Base-by-base conservation (phyloP, 2,113 vertebrate species). In the Trachemys scripta region DNA sequence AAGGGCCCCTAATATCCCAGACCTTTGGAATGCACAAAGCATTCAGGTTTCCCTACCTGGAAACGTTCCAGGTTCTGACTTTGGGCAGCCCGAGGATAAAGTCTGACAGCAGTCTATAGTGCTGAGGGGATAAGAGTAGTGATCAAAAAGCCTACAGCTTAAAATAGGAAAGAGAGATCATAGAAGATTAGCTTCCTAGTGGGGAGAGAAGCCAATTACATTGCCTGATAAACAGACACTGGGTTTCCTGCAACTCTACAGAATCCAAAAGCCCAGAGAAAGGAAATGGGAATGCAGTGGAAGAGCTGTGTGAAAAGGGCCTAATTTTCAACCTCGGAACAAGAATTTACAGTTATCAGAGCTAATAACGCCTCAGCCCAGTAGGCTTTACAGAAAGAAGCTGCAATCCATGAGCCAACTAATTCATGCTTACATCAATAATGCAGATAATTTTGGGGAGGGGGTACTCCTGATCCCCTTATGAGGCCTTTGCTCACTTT, bases 51-150 rank as follows among this genome's bases (percentile, higher is more conserved):
- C 91, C 90, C 83, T 94, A 79, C 57, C 79, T 97, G 95, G 93
- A 92, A 93, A 94, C 93, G 94, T 96, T 97, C 96, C 93, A 96
- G 95, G 82, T 92, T 91, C 47, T 9, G 81, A 92, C 96, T 97
- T 97, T 92, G 47, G n/a, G 75, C 87, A 95, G 87, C 96, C 94
- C 78, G 10, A 95, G 94, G 96, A 94, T 90, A 97, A 93, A 93
- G 87, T 83, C 93, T 84, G 90, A 86, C 2, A 92, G 93, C 14
- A 95, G 93, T 95, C 90, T 90, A 90, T 88, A 91, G 92, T 94
- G 85, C 78, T 91, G 94, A 83, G 90, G 94, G 35, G 92, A 92
- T 85, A 59, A 95, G 38, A 95, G 88, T 82, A 90, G 42, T 86
- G 50, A 96, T 24, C 86, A 54, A 20, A 90, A 90, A 27, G 88